Base-by-base conservation (phyloP, 1,140 invertebrate genomes). In the Drosophila kikkawai region DNA sequence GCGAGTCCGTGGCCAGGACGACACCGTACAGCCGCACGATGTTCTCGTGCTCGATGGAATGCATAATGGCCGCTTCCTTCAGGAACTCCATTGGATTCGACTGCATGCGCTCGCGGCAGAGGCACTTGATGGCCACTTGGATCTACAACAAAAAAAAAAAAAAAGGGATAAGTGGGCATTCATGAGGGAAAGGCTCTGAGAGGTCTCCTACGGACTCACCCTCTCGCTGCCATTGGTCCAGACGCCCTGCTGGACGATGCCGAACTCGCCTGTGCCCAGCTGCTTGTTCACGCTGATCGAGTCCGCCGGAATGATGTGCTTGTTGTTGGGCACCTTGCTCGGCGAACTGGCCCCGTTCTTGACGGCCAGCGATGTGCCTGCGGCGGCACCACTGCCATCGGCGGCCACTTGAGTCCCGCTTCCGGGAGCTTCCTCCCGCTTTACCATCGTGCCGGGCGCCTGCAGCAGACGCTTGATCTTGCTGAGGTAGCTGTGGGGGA, bases 61-160 rank as follows among this genome's bases (percentile, higher is more conserved):
- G 98, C 98, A 99, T 99, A 45, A 99, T 98, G 6, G 97, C 97
- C 2, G 98, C 99, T 93, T 99, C 99, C 93, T 99, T 99, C 17
- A 99, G 93, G 93, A 99, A 99, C 92, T 99, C 98, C 82, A 98
- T 96, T 0, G 98, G 97, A 93, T 99, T 99, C 71, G 97, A 98
- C 81, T 98, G 97, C 97, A 99, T 97, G 51, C 97, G 94, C 82
- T 99, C 98, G 63, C 97, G 95, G 45, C 97, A 97, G 15, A 99
- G 93, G 93, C 98, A 98, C 93, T 99, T 99, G 58, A 99, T 98
- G 2, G 99, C 99, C 44, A 99, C 99, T 95, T 99, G 97, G 69
- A 98, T 96, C 96, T 97, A 85, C 17, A 84, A 74, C 66, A 32
- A 37, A 32, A 37, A 15, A 74, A 68, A 32, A 37, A 32, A 37